Conservation (phyloP, 2,113 vertebrate genomes). For the Hepsetus odoe region DNA sequence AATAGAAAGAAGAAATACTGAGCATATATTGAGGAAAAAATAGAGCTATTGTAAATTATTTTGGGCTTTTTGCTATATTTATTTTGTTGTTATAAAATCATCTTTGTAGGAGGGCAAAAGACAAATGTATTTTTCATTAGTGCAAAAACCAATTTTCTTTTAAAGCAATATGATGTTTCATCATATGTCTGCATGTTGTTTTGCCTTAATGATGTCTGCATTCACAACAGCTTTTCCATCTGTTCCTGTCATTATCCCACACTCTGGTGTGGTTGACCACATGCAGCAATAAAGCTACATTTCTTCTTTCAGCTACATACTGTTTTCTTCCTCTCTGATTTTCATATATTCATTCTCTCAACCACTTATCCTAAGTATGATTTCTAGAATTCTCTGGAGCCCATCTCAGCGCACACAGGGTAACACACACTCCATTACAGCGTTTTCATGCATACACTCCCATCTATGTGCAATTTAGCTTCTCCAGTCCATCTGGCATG, state of each 20-base stretch:
- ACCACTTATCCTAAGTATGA: too few relatives aligned
- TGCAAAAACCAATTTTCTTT: slow-evolving; percentile 97
- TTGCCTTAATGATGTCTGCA: slow-evolving; percentile 87
- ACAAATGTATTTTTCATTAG: slow-evolving; percentile 98
- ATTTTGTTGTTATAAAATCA: slow-evolving; percentile 99
- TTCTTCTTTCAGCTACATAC: slow-evolving; percentile 53
- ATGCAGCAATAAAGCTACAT: slow-evolving; percentile 98
- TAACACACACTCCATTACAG: too few relatives aligned
- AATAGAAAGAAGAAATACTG: slow-evolving; percentile 96
- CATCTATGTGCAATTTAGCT: too few relatives aligned
- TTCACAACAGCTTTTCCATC: slow-evolving; percentile 78
- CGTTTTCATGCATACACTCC: too few relatives aligned
- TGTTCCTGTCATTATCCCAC: slow-evolving; percentile 75
- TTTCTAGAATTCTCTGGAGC: too few relatives aligned
- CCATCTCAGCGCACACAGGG: too few relatives aligned
- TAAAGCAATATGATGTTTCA: slow-evolving; percentile 98
- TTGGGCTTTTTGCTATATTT: slow-evolving; percentile 99
- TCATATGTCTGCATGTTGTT: slow-evolving; percentile 90
- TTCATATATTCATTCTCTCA: not conserved
- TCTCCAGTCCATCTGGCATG: too few relatives aligned
- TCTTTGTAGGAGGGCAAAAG: slow-evolving; percentile 93
- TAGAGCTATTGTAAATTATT: slow-evolving; percentile 99
- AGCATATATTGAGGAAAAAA: slow-evolving; percentile 92
- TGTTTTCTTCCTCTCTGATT: not conserved
- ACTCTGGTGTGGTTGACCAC: slow-evolving; percentile 90